A percentile compares a stretch with the other conserved stretches of the same genome.
Evolutionary conservation across 2,797 vertebrate species (phyloP).

Genomic region (Aphelocoma californica): DNA sequence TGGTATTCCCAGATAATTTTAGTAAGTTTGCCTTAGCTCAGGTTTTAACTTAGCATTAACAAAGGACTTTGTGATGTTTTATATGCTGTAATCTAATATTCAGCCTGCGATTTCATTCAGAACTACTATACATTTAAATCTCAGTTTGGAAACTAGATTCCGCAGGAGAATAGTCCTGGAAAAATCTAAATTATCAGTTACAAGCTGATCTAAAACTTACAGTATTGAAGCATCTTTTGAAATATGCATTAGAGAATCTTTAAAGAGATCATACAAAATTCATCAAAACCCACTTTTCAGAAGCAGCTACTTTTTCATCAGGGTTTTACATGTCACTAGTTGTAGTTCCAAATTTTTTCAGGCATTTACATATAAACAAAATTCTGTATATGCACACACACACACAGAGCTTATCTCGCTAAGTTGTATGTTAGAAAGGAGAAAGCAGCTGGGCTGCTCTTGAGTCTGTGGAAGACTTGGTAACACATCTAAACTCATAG

Average conservation of each 20-base stretch:
- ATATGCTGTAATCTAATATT: conserved; percentile 71
- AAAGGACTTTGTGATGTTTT: conserved; percentile 72
- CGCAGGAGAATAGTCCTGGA: conserved; percentile 62
- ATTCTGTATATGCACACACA: background rate
- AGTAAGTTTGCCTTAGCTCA: conserved; percentile 50
- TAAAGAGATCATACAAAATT: conserved; percentile 78
- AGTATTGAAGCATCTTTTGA: conserved; percentile 73
- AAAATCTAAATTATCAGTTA: conserved; percentile 73
- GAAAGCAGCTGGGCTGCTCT: background rate
- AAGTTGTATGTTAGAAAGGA: background rate
- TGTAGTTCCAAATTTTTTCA: conserved; percentile 56
- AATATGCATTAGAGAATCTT: conserved; percentile 75
- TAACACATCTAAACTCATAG: background rate
- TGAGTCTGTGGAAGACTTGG: background rate
- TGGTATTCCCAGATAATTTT: conserved; percentile 38
- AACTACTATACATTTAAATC: conserved; percentile 69
- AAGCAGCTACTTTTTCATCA: conserved; percentile 65
- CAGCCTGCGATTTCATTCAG: conserved; percentile 64
- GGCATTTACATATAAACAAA: conserved; percentile 61
- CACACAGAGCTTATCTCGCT: background rate
- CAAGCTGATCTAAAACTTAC: conserved; percentile 69
- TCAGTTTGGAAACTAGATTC: conserved; percentile 65
- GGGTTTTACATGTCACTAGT: conserved; percentile 49
- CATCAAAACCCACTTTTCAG: conserved; percentile 75
- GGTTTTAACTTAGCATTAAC: conserved; percentile 71